phyloP scores from a whole-genome alignment of 2,797 vertebrate genomes.

The Heterohyrax brucei region DNA sequence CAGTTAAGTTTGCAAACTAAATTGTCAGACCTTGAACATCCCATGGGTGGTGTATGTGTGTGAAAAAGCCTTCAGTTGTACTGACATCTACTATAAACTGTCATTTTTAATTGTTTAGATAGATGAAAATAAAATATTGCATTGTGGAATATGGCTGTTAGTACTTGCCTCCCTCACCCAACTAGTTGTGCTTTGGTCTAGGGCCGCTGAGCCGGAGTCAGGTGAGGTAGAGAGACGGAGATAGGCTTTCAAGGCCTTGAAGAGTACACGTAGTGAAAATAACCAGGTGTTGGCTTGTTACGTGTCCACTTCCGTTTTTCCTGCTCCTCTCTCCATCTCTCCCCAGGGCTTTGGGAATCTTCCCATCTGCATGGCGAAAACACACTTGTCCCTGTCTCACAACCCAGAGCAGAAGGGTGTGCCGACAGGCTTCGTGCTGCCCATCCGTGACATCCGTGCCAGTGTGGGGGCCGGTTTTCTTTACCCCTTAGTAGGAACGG shows the following conservation, averaged over 20 bases:
- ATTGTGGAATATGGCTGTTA: neutral
- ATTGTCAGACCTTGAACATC: neutral
- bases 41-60: neutral
- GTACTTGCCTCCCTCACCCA: neutral
- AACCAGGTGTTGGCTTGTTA: neutral
- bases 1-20: too few species aligned
- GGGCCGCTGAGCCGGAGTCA: neutral
- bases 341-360: slow-evolving; percentile 96
- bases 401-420: slow-evolving; percentile 98
- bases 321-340: neutral
- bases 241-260: neutral
- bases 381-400: slow-evolving; percentile 97
- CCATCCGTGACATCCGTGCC: slow-evolving; percentile 97
- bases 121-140: neutral
- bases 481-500: slow-evolving; percentile 97
- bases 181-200: neutral
- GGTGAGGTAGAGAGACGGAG: neutral
- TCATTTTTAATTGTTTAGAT: neutral
- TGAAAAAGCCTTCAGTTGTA: neutral
- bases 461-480: slow-evolving; percentile 98
- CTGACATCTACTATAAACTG: neutral
- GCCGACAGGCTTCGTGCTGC: slow-evolving; percentile 96
- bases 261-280: neutral
- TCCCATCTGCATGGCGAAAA: slow-evolving; percentile 99
- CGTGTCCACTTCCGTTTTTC: slow-evolving; percentile 29